Evolutionary conservation across 2,888 invertebrate species (phyloP), one percentile per base, ranked within the genome.

Genomic region (Orthosia incerta): DNA sequence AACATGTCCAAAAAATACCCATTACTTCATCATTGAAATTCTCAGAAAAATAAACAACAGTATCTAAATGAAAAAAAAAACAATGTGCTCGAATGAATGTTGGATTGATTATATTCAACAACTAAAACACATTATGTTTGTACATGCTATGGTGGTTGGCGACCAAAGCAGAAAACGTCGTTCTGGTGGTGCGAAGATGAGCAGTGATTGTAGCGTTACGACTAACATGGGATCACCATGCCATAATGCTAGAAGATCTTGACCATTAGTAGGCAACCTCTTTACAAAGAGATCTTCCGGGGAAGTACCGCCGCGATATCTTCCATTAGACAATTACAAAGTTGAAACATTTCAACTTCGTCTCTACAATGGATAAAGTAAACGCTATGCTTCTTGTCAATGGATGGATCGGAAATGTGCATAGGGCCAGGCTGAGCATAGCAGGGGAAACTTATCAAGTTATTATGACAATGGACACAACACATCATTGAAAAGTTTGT

Each of bases 11-110:
- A 46, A n/a, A 46, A 56, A 56, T 16, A 73, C 9, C 15, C 23
- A 15, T 20, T 4, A 48, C 16, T 11, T 20, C 53, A 55, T 48
- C 48, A 57, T 57, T 51, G 18, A 46, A 62, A 51, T 75, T 69
- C 57, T 51, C 23, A 50, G 55, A 62, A 51, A 69, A 70, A 59
- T 51, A 23, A 62, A 62, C 46, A 75, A 18, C 5, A 16, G 18
- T 51, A 51, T 39, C n/a, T 7, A 18, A 23, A 48, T 26, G 16
- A 20, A 20, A 39, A 50, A 59, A 60, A 50, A 63, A 5, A 12
- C n/a, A 16, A 16, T 31, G 31, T 16, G 50, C 20, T 69, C 31
- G 18, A 45, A 68, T 50, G 39, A 64, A n/a, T 45, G 15, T 18
- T 63, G 20, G 56, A 45, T 56, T 23, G 11, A 71, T 23, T 7